These are phyloP conservation scores for Ceramica pisi DNA, from an alignment of 2,888 invertebrate genomes.

Conservation along the genomic window DNA sequence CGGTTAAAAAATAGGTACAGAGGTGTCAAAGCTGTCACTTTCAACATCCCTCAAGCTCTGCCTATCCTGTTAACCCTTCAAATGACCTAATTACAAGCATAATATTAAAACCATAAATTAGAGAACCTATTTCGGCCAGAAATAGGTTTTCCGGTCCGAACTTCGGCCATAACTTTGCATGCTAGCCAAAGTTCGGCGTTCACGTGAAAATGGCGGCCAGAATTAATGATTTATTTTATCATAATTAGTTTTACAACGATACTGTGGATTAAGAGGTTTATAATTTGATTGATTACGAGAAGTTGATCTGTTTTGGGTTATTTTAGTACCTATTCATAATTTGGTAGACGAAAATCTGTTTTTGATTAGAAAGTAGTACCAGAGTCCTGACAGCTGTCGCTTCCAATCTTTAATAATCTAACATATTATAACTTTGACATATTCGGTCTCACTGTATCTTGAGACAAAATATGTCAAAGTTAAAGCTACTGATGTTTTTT, in stretches of 20 bases:
- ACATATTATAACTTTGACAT: too few species aligned
- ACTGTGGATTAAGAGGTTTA: conserved; percentile 6
- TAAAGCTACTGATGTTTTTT: too few species aligned
- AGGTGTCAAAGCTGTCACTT: conserved; percentile 4
- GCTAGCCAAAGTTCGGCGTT: conserved; percentile 32
- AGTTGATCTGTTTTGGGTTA: conserved; percentile 18
- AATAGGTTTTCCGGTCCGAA: conserved; percentile 6
- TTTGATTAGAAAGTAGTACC: too few species aligned
- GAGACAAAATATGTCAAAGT: too few species aligned
- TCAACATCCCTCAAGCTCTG: neutral
- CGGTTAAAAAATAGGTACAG: too few species aligned
- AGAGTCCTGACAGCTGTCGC: too few species aligned
- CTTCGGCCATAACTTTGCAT: conserved; percentile 37
- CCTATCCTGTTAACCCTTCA: neutral
- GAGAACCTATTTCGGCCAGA: conserved; percentile 30
- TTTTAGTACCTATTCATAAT: neutral
- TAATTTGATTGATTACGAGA: conserved; percentile 33
- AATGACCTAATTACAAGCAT: conserved; percentile 42
- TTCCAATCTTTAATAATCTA: too few species aligned
- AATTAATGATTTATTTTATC: conserved; percentile 37
- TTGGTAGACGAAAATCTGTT: neutral
- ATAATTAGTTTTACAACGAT: conserved; percentile 36
- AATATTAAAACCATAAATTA: conserved; percentile 51
- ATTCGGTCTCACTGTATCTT: too few species aligned
- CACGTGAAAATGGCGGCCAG: conserved; percentile 32